Evolutionary conservation across 2,797 vertebrate species (phyloP).

Genomic region (Melanotaenia maccullochi): DNA sequence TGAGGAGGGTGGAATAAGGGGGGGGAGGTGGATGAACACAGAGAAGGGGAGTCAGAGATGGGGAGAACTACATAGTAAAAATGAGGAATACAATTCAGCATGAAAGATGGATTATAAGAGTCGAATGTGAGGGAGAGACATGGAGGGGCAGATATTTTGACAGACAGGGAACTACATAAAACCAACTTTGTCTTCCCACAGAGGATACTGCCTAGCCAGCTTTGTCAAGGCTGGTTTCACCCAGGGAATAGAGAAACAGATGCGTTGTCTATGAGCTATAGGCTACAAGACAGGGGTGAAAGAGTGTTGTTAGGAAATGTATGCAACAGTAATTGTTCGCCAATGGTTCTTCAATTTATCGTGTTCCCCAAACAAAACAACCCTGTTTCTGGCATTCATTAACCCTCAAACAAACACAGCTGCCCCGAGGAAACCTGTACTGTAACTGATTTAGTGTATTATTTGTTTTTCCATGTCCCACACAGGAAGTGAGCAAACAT

Average conservation of each 20-base stretch:
- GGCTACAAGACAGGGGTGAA: constrained; percentile 77
- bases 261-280: constrained; percentile 74
- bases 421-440: constrained; percentile 61
- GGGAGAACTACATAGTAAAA: constrained; percentile 42
- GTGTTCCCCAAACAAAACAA: constrained; percentile 58
- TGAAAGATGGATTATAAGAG: constrained; percentile 64
- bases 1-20: constrained; percentile 68
- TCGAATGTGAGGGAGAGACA: constrained; percentile 47
- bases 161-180: constrained; percentile 61
- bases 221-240: constrained; percentile 78
- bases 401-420: constrained; percentile 58
- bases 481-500: constrained; percentile 10
- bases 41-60: constrained; percentile 29
- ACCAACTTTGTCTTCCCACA: constrained; percentile 52
- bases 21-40: constrained; percentile 30
- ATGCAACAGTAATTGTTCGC: constrained; percentile 60
- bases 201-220: constrained; percentile 62
- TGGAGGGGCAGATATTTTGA: constrained; percentile 57
- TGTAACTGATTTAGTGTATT: constrained; percentile 45
- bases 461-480: constrained; percentile 62
- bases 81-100: constrained; percentile 58
- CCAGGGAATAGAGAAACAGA: constrained; percentile 79
- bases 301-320: constrained; percentile 74
- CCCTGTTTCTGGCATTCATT: constrained; percentile 68
- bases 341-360: constrained; percentile 69